These are phyloP conservation scores for Emys orbicularis DNA, from an alignment of 2,797 vertebrate species.

Conservation along the genomic window DNA sequence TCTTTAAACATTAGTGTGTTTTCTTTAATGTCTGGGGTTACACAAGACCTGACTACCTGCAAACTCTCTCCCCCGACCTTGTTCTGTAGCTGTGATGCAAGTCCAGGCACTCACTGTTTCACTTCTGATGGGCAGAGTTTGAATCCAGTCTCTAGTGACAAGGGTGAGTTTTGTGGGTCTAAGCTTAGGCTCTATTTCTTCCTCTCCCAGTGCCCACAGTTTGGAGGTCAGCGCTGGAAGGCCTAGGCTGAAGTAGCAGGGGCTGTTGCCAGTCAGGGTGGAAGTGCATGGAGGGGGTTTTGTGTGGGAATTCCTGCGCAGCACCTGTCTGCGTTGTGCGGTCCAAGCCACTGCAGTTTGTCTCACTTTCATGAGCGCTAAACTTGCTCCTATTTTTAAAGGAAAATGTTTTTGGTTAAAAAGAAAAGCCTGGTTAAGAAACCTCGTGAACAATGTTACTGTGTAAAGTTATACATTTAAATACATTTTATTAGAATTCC, in stretches of 20 bases:
- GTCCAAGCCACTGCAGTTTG: neutral
- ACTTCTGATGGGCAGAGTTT: neutral
- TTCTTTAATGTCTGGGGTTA: neutral
- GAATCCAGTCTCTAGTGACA: neutral
- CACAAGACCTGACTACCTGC: neutral
- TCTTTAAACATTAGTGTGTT: neutral
- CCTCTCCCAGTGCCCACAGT: neutral
- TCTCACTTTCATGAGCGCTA: neutral
- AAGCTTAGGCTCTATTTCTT: neutral
- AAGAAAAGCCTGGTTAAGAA: neutral
- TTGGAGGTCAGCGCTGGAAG: neutral
- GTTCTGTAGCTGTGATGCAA: neutral
- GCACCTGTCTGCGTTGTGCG: neutral
- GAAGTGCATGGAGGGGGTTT: neutral
- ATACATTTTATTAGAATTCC: slow-evolving; percentile 19
- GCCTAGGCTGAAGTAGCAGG: neutral
- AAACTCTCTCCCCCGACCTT: neutral
- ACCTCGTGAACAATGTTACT: neutral
- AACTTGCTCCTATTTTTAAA: neutral
- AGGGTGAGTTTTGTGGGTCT: neutral
- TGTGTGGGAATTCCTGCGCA: neutral
- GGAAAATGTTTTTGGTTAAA: neutral
- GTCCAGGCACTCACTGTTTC: neutral
- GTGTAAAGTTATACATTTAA: neutral
- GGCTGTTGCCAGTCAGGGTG: neutral